phyloP scores from a whole-genome alignment of 2,797 vertebrate species.

The Martes flavigula region DNA sequence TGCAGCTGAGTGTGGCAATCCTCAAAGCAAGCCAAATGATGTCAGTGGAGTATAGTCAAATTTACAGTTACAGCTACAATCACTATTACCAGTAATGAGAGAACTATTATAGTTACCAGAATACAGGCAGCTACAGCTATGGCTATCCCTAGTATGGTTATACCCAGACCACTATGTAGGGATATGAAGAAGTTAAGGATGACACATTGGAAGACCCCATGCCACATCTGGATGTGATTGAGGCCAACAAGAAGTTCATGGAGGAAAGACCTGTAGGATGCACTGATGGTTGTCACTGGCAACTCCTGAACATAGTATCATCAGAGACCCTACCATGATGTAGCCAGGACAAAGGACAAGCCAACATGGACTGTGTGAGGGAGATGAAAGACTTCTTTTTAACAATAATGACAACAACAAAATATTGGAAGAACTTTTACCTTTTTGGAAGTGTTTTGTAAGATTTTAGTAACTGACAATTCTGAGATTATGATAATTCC shows the following conservation, averaged over 20 bases:
- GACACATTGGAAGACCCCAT: slow-evolving; percentile 86
- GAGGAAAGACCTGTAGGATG: slow-evolving; percentile 94
- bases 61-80: slow-evolving; percentile 87
- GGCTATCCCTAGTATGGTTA: slow-evolving; percentile 92
- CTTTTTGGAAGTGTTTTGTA: slow-evolving; percentile 52
- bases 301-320: slow-evolving; percentile 88
- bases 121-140: slow-evolving; percentile 90
- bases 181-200: slow-evolving; percentile 88
- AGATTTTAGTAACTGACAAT: slow-evolving; percentile 39
- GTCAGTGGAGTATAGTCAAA: slow-evolving; percentile 86
- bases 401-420: background rate
- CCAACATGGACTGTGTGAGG: background rate
- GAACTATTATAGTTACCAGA: slow-evolving; percentile 92
- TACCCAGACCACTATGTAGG: slow-evolving; percentile 88
- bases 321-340: slow-evolving; percentile 86
- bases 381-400: background rate
- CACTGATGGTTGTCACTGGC: slow-evolving; percentile 93
- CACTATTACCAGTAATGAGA: slow-evolving; percentile 90
- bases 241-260: slow-evolving; percentile 81
- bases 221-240: background rate
- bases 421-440: slow-evolving; percentile 1
- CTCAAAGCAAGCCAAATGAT: slow-evolving; percentile 89
- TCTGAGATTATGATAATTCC: background rate
- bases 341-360: slow-evolving; percentile 56
- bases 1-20: slow-evolving; percentile 92